Conservation (phyloP, 2,888 invertebrate species). For the Agonopterix heracliana region DNA sequence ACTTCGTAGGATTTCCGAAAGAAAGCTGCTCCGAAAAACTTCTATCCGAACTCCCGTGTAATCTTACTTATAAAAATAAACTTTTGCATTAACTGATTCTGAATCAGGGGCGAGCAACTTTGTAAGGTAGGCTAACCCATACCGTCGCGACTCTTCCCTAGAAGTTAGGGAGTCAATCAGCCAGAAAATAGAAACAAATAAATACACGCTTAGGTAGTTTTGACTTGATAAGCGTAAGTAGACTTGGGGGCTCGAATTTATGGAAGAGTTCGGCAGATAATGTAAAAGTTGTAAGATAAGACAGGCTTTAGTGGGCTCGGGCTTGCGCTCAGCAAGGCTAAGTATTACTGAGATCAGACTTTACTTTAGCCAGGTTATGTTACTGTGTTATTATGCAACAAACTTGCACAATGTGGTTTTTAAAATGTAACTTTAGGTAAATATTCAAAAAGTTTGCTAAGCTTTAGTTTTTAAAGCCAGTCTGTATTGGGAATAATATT, state of each 20-base stretch:
- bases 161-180: conserved; percentile 64
- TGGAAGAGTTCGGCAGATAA: conserved; percentile 63
- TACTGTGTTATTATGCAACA: conserved; percentile 32
- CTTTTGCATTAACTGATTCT: conserved; percentile 77
- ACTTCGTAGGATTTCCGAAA: conserved; percentile 68
- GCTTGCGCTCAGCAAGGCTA: conserved; percentile 38
- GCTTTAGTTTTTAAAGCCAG: not conserved
- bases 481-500: too few relatives aligned
- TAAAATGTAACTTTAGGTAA: conserved; percentile 1
- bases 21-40: conserved; percentile 68
- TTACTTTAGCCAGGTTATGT: conserved; percentile 36
- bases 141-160: conserved; percentile 39
- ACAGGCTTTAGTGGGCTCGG: conserved; percentile 50
- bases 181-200: conserved; percentile 72
- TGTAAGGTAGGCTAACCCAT: conserved; percentile 55
- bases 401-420: conserved; percentile 8
- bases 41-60: conserved; percentile 67
- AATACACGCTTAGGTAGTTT: conserved; percentile 68
- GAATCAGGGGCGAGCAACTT: conserved; percentile 64
- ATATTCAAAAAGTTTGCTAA: not conserved
- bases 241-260: conserved; percentile 57
- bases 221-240: conserved; percentile 68
- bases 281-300: conserved; percentile 69
- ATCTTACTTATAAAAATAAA: conserved; percentile 78
- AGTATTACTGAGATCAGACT: conserved; percentile 41